Base-by-base conservation (phyloP, 1,140 invertebrate genomes). In the Psilanteris sp. region DNA sequence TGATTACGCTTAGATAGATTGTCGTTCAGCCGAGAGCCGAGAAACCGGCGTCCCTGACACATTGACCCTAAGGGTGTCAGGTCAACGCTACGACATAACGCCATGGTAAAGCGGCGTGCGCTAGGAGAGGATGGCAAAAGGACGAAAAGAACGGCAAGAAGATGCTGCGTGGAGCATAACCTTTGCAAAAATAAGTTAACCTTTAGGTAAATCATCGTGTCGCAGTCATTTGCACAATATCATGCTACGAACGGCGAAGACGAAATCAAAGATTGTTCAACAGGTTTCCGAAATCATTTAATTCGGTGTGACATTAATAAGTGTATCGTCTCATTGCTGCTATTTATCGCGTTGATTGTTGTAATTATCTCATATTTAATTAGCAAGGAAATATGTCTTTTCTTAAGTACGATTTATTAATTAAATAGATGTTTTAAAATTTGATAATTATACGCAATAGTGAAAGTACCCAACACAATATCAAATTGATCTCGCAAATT, bases 41-140 rank as follows among this genome's bases (percentile, higher is more conserved):
- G 48, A 16, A 67, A 55, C 54, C 55, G 76, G 79, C 71, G 81
- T 79, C 82, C 82, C 77, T 85, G 83, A 82, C 82, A 81, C 80
- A 81, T 81, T 78, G 81, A 84, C 78, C 79, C 78, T 82, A 71
- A 72, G 73, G 78, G 77, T 72, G 77, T 68, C 67, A 72, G 72
- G 72, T 76, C 73, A 68, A 43, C 59, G 50, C 72, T 71, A 70
- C 77, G 55, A 75, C 71, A 78, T 48, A 64, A 64, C 24, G 24
- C 57, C 24, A 16, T 41, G 29, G 8, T 13, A 48, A 62, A 18
- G 18, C 22, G 34, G 20, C 22, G 4, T 11, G 10, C 6, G 55
- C 7, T 36, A 8, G 10, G 29, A 57, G 32, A 36, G n/a, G n/a
- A n/a, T n/a, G n/a, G n/a, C n/a, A n/a, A 59, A 26, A 15, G 59